Evolutionary conservation across 2,888 invertebrate species (phyloP), one percentile per base, ranked within the genome.

Genomic region (Drosophila suboccidentalis): DNA sequence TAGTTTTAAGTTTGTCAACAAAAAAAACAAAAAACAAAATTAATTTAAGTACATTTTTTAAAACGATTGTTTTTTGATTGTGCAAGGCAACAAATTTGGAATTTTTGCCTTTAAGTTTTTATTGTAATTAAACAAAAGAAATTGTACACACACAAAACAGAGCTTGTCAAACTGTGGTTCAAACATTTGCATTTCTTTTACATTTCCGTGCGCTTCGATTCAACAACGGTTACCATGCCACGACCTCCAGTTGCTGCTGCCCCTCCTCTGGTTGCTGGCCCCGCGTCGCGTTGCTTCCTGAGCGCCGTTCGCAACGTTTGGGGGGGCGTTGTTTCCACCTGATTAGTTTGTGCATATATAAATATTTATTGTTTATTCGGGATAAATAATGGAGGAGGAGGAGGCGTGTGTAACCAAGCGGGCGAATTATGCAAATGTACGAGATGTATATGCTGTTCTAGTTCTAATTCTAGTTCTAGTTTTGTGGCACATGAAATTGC

Each of bases 401-500:
- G 50, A 11, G 22, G 19, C 54, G 55, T 72, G 59, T 58, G 58
- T 41, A 53, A 34, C 43, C 59, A 44, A 57, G 61, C 55, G 62
- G 49, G 29, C 41, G 47, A 13, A n/a, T 19, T 65, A 75, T 79
- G 80, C 64, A 80, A 70, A 77, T 76, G 76, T 36, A 29, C 41
- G 41, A 19, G 19, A 15, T 6, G 3, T 2, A 19, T 19, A n/a
- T 19, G 32, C 39, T 53, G 39, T 15, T 63, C 64, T 89, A 80
- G 82, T 22, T 22, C 22, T 22, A 22, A 4, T 4, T 22, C 22
- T 22, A 19, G 19, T 90, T 86, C 22, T 22, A 26, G 26, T 90
- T 86, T 63, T 85, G 88, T 55, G 91, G 90, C 80, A 90, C 90
- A 84, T 90, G 90, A 60, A 87, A 86, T 87, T 91, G 90, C 82